phyloP scores from a whole-genome alignment of 1,140 invertebrate genomes.

The Cydia strobilella region DNA sequence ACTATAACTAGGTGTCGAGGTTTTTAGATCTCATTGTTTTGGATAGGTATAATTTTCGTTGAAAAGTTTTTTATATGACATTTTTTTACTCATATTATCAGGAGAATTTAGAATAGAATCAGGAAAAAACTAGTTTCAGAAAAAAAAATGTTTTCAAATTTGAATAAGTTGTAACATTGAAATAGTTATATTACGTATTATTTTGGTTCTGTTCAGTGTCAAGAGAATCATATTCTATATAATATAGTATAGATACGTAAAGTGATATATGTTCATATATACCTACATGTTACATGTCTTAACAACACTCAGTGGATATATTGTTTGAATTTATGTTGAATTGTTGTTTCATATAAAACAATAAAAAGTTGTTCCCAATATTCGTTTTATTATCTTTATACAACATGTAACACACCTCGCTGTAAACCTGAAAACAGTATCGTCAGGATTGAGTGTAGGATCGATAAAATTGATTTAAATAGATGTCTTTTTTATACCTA shows the following conservation, averaged over 20 bases:
- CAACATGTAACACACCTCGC: no score
- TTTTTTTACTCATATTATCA: neutral
- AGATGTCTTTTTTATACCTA: no score
- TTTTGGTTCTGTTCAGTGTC: neutral
- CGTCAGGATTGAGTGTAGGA: no score
- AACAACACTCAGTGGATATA: slow-evolving; percentile 26
- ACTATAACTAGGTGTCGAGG: neutral
- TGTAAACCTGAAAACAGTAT: no score
- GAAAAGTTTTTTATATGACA: neutral
- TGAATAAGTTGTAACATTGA: neutral
- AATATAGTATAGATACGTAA: slow-evolving; percentile 17
- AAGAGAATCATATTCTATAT: slow-evolving; percentile 14
- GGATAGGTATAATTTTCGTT: neutral
- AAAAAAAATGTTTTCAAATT: neutral
- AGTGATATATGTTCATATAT: slow-evolving; percentile 28
- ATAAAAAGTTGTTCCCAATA: slow-evolving; percentile 17
- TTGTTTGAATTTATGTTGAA: slow-evolving; percentile 29
- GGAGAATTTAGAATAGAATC: neutral
- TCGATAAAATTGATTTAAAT: no score
- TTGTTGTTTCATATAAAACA: slow-evolving; percentile 32
- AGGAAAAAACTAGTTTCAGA: no score
- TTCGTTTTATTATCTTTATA: neutral
- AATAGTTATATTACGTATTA: neutral
- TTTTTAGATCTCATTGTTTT: neutral
- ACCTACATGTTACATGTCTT: slow-evolving; percentile 25